Conservation (phyloP, 2,113 vertebrate species). For the Choloepus hoffmanni region DNA sequence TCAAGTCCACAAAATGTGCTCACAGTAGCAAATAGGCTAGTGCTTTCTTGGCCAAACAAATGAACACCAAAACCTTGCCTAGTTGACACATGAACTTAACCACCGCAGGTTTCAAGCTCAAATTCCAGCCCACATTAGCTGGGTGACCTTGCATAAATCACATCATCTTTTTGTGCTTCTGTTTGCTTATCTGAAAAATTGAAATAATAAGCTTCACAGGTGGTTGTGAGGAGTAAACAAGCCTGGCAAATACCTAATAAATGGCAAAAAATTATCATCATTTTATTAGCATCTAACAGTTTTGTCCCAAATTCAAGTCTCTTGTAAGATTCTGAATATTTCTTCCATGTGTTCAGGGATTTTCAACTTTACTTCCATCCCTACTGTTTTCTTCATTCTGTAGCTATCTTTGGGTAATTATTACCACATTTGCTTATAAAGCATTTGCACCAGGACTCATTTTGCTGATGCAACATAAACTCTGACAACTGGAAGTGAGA, state of each 20-base stretch:
- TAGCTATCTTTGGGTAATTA: neutral
- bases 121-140: neutral
- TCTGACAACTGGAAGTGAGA: neutral
- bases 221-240: neutral
- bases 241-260: neutral
- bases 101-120: too few species aligned
- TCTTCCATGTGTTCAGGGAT: neutral
- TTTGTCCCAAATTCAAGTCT: neutral
- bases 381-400: neutral
- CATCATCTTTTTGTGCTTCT: neutral
- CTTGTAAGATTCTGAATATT: neutral
- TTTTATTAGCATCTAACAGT: neutral
- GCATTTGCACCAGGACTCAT: neutral
- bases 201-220: neutral
- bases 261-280: neutral
- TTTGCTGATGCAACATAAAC: slow-evolving; percentile 2
- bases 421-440: neutral
- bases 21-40: too few species aligned
- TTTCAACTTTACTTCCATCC: slow-evolving; percentile 7
- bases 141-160: neutral
- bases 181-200: neutral
- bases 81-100: too few species aligned
- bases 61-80: too few species aligned
- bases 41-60: too few species aligned
- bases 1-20: too few species aligned